Evolutionary conservation across 2,888 invertebrate genomes (phyloP).

Genomic region (Pherbina coryleti): DNA sequence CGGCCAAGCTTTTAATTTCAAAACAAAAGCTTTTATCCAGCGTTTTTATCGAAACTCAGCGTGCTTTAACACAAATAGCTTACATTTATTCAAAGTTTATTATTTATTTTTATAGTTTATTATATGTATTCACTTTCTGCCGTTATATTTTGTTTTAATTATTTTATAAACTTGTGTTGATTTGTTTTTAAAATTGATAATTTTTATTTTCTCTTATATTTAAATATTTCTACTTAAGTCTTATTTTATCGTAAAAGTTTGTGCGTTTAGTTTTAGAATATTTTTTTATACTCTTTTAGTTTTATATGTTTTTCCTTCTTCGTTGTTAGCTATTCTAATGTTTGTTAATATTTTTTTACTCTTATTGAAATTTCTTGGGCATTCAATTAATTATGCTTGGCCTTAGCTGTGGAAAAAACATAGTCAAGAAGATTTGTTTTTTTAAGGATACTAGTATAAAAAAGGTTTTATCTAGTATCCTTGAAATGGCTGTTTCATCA

Average conservation of each 20-base stretch:
- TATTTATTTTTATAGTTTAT: neutral
- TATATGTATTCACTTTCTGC: neutral
- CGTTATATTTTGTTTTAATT: conserved; percentile 25
- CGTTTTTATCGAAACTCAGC: neutral
- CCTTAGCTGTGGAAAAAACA: too few species aligned
- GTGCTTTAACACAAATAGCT: neutral
- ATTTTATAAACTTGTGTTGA: neutral
- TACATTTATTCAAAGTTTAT: neutral
- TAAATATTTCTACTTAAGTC: neutral
- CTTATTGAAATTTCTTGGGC: too few species aligned
- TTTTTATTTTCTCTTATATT: conserved; percentile 1
- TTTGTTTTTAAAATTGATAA: conserved; percentile 24
- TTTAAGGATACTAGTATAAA: too few species aligned
- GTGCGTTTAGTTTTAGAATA: neutral
- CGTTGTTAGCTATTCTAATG: too few species aligned
- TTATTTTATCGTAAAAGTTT: neutral
- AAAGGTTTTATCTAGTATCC: too few species aligned
- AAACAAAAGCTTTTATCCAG: neutral
- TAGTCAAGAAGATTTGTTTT: too few species aligned
- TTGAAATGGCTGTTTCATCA: too few species aligned
- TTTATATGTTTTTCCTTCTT: too few species aligned
- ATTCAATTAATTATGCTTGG: too few species aligned
- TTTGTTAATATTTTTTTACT: too few species aligned
- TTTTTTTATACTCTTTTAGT: too few species aligned
- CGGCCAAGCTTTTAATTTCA: neutral